Conservation (phyloP, 2,888 invertebrate genomes). For the Lamproptera curius region DNA sequence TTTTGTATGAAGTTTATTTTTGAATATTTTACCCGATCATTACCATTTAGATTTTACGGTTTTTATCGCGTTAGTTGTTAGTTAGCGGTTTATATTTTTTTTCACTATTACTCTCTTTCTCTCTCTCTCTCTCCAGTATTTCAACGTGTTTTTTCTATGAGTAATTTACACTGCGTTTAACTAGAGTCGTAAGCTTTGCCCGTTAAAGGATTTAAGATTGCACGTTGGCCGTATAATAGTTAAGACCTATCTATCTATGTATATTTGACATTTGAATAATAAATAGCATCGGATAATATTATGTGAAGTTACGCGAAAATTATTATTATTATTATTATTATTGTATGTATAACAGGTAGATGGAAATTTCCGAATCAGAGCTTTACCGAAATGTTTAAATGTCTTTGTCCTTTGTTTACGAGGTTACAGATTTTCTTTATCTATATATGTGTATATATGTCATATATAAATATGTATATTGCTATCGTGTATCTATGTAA, state of each 20-base stretch:
- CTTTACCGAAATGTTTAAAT: constrained; percentile 42
- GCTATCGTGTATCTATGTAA: constrained; percentile 40
- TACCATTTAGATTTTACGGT: constrained; percentile 33
- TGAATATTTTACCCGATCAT: constrained; percentile 37
- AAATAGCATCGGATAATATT: constrained; percentile 26
- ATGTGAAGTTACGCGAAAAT: constrained; percentile 23
- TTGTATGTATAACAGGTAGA: constrained; percentile 35
- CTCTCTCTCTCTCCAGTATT: constrained; percentile 49
- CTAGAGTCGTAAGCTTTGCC: constrained; percentile 49
- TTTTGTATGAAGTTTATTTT: constrained; percentile 58
- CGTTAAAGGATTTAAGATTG: constrained; percentile 41
- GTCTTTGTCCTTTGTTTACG: constrained; percentile 34
- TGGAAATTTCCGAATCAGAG: constrained; percentile 52
- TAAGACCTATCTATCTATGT: constrained; percentile 45
- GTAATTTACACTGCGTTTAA: constrained; percentile 43
- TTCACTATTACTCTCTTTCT: constrained; percentile 44
- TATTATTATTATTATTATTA: constrained; percentile 11
- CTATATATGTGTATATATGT: constrained; percentile 32
- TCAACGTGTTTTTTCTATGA: constrained; percentile 35
- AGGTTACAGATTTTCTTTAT: constrained; percentile 51
- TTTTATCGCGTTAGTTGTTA: constrained; percentile 37
- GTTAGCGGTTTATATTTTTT: no score
- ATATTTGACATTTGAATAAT: constrained; percentile 42
- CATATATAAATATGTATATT: background rate
- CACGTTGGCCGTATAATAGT: constrained; percentile 58